phyloP scores from a whole-genome alignment of 2,888 invertebrate genomes.

The Mimachlamys varia region DNA sequence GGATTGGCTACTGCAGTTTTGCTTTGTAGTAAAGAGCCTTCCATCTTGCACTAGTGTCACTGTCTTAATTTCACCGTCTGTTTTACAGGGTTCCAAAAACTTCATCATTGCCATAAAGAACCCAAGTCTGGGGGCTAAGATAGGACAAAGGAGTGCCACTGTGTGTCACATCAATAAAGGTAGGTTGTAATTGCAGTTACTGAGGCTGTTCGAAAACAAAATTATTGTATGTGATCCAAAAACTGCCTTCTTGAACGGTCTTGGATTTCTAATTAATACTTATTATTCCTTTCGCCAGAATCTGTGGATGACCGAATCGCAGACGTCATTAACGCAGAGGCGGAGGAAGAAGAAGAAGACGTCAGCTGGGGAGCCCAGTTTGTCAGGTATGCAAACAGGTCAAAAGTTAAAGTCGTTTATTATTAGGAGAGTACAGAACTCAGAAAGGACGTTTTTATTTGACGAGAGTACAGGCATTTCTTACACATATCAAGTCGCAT shows the following conservation, averaged over 20 bases:
- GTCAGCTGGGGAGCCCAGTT: constrained; percentile 76
- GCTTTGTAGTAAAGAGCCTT: neutral
- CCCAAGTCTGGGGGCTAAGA: constrained; percentile 78
- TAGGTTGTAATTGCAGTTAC: constrained; percentile 55
- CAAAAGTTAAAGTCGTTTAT: too few species aligned
- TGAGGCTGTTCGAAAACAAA: too few species aligned
- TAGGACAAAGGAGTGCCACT: constrained; percentile 75
- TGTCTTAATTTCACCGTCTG: neutral
- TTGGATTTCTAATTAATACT: neutral
- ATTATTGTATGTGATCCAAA: too few species aligned
- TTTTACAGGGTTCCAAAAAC: constrained; percentile 75
- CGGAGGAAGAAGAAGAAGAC: constrained; percentile 70
- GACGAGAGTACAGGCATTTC: too few species aligned
- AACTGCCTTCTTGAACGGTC: too few species aligned
- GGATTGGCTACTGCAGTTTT: neutral
- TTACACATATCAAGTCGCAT: too few species aligned
- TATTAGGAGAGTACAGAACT: too few species aligned
- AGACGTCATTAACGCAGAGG: constrained; percentile 66
- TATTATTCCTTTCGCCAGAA: constrained; percentile 64
- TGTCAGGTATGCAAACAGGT: constrained; percentile 56
- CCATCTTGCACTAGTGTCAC: neutral
- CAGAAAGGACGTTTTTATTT: too few species aligned
- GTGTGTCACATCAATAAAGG: constrained; percentile 77
- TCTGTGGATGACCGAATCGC: constrained; percentile 73
- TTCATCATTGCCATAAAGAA: constrained; percentile 78